Evolutionary conservation across 2,113 vertebrate species (phyloP).

Genomic region (Lamprologus tigripictilis): DNA sequence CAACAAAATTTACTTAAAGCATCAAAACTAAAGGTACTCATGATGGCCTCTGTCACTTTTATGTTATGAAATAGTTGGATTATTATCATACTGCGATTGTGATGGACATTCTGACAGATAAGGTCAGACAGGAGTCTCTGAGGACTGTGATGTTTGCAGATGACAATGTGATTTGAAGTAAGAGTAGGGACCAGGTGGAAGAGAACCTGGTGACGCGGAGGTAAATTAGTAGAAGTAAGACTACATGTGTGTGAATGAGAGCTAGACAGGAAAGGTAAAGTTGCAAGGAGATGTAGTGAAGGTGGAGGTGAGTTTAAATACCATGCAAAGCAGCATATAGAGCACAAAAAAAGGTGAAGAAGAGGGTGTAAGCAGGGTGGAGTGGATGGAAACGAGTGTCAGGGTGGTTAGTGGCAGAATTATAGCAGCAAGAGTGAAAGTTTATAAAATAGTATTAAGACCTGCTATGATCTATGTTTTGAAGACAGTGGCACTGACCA

Average conservation of each 20-base stretch:
- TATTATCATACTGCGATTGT: not conserved
- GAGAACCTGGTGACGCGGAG: not conserved
- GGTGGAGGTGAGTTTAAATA: not conserved
- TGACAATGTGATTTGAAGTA: not conserved
- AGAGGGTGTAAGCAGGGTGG: not conserved
- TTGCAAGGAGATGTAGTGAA: not conserved
- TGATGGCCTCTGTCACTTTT: not conserved
- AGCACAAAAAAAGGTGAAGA: not conserved
- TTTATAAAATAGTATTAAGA: not conserved
- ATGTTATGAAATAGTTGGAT: not conserved
- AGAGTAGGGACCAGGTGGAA: not conserved
- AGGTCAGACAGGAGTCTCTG: not conserved
- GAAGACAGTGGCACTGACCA: not conserved
- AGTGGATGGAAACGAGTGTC: not conserved
- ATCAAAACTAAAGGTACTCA: not conserved
- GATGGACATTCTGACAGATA: not conserved
- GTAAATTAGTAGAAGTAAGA: not conserved
- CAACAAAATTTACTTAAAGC: not conserved
- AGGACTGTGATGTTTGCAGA: not conserved
- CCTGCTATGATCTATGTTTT: not conserved
- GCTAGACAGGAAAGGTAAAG: not conserved
- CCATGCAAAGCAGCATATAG: not conserved
- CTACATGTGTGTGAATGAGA: not conserved
- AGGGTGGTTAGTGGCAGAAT: not conserved
- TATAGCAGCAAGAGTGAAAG: not conserved